Evolutionary conservation across 2,797 vertebrate species (phyloP).

Genomic region (Galaxias olidus): DNA sequence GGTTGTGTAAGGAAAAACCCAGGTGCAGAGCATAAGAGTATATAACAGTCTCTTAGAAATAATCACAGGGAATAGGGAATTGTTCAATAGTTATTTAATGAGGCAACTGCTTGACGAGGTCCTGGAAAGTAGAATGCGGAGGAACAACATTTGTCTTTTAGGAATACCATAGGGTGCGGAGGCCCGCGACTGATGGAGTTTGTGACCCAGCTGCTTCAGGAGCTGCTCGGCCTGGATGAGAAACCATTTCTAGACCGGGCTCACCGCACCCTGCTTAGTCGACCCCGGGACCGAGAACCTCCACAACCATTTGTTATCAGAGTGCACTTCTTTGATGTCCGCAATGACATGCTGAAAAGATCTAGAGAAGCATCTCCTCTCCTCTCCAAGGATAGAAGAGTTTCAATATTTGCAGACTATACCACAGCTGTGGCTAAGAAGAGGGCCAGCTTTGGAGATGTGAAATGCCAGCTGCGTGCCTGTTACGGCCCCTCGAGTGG

Average conservation of each 20-base stretch:
- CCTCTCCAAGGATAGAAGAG: not conserved
- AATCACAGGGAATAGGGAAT: no score
- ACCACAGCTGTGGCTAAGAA: conserved; percentile 8
- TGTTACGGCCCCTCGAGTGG: no score
- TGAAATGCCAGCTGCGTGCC: not conserved
- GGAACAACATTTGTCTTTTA: conserved; percentile 20
- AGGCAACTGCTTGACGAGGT: no score
- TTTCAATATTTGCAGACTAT: conserved; percentile 7
- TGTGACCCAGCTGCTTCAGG: not conserved
- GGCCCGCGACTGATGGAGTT: not conserved
- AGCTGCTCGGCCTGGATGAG: conserved; percentile 15
- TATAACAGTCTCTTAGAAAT: no score
- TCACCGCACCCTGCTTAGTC: conserved; percentile 5
- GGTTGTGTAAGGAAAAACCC: no score
- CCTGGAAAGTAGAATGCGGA: conserved; percentile 10
- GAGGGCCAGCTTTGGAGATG: not conserved
- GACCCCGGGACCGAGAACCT: not conserved
- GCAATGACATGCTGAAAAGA: conserved; percentile 1
- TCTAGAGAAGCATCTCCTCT: conserved; percentile 1
- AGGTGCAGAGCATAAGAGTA: no score
- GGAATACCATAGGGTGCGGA: conserved; percentile 6
- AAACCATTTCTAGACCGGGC: conserved; percentile 7
- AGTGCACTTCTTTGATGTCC: conserved; percentile 5
- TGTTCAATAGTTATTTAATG: no score
- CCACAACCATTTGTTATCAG: conserved; percentile 5